Evolutionary conservation across 2,113 vertebrate species (phyloP).

Genomic region (Pedetes capensis): DNA sequence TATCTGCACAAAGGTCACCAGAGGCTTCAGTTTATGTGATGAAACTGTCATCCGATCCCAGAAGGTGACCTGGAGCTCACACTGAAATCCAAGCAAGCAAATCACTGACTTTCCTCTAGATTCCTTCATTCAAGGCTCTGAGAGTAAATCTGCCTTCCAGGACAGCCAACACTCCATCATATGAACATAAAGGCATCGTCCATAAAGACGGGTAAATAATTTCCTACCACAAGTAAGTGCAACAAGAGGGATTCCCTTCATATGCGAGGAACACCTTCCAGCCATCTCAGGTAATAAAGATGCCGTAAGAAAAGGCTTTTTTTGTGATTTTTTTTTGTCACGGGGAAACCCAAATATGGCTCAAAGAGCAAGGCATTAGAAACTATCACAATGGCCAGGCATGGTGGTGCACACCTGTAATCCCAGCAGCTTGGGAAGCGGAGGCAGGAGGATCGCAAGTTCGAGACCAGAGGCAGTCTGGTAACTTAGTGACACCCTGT

Average conservation of each 20-base stretch:
- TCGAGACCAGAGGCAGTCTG: too few species aligned
- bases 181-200: not conserved
- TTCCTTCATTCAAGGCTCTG: not conserved
- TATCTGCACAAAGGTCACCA: not conserved
- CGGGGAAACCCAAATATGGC: not conserved
- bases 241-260: not conserved
- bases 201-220: not conserved
- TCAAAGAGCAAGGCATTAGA: not conserved
- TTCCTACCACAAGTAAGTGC: not conserved
- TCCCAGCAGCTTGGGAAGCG: too few species aligned
- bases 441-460: too few species aligned
- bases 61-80: not conserved
- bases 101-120: not conserved
- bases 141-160: not conserved
- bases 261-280: not conserved
- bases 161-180: not conserved
- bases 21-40: not conserved
- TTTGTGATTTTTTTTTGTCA: not conserved
- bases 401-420: too few species aligned
- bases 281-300: not conserved
- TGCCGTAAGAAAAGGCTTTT: not conserved
- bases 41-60: not conserved
- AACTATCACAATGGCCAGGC: too few species aligned
- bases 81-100: not conserved
- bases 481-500: too few species aligned